These are phyloP conservation scores for Epinephelus fuscoguttatus DNA, from an alignment of 2,113 vertebrate genomes.

Conservation along the genomic window DNA sequence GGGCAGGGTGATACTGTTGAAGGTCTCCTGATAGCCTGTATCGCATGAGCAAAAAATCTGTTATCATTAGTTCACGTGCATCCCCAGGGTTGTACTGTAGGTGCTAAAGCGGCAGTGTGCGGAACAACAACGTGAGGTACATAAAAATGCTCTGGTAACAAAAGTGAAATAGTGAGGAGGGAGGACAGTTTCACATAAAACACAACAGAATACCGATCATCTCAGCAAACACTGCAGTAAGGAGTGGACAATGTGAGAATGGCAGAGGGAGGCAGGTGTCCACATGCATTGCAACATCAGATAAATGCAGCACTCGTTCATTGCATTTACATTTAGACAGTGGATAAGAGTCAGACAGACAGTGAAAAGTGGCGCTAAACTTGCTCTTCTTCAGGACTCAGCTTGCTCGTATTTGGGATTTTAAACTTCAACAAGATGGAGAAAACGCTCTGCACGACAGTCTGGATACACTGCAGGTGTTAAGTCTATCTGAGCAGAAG, in stretches of 20 bases:
- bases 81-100: slow-evolving; percentile 1
- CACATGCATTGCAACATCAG: slow-evolving; percentile 74
- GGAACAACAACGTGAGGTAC: slow-evolving; percentile 25
- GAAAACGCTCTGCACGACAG: slow-evolving; percentile 13
- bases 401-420: slow-evolving; percentile 10
- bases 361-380: slow-evolving; percentile 65
- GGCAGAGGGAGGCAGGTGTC: slow-evolving; percentile 66
- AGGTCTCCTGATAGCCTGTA: background rate
- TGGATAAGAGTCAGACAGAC: slow-evolving; percentile 73
- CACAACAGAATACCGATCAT: slow-evolving; percentile 56
- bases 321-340: slow-evolving; percentile 81
- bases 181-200: slow-evolving; percentile 63
- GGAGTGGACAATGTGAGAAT: slow-evolving; percentile 67
- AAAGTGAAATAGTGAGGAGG: slow-evolving; percentile 26
- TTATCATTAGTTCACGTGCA: background rate
- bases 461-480: slow-evolving; percentile 1
- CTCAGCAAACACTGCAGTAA: slow-evolving; percentile 66
- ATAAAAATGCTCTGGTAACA: slow-evolving; percentile 45
- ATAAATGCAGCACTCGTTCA: slow-evolving; percentile 78
- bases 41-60: slow-evolving; percentile 1
- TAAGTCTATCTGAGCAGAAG: slow-evolving; percentile 29
- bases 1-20: background rate
- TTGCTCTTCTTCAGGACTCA: slow-evolving; percentile 44
- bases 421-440: slow-evolving; percentile 30
- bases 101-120: slow-evolving; percentile 8